phyloP scores from a whole-genome alignment of 2,113 vertebrate genomes.

The Larimichthys crocea region DNA sequence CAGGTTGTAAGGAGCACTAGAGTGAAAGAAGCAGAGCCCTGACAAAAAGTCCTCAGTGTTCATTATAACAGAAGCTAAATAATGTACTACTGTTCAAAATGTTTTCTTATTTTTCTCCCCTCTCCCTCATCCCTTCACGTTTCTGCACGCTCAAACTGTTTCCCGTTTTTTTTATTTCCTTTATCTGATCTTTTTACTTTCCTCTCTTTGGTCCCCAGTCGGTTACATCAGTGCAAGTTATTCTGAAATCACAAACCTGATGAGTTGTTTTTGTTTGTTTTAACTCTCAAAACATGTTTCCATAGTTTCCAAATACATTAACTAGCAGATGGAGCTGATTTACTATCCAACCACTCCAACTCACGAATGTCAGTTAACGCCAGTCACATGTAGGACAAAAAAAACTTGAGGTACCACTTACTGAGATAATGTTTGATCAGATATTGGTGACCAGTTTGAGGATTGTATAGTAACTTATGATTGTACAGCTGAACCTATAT shows the following conservation, averaged over 20 bases:
- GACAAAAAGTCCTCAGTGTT: constrained; percentile 24
- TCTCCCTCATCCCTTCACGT: constrained; percentile 55
- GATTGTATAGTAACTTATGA: constrained; percentile 67
- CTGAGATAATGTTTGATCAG: constrained; percentile 33
- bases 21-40: constrained; percentile 24
- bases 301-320: background rate
- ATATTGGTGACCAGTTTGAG: constrained; percentile 58
- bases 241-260: constrained; percentile 1
- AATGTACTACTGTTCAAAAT: constrained; percentile 19
- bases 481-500: constrained; percentile 68
- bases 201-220: constrained; percentile 57
- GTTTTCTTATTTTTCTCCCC: constrained; percentile 33
- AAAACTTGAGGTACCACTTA: constrained; percentile 6
- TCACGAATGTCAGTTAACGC: background rate
- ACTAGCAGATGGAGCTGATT: constrained; percentile 14
- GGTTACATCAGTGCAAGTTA: constrained; percentile 14
- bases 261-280: background rate
- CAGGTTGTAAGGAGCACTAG: constrained; percentile 37
- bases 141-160: constrained; percentile 67
- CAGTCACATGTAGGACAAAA: background rate
- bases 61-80: constrained; percentile 6
- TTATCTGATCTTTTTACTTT: constrained; percentile 59
- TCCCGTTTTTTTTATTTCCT: constrained; percentile 53
- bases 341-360: background rate
- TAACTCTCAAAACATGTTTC: constrained; percentile 24